These are phyloP conservation scores for Nineta flava DNA, from an alignment of 2,888 invertebrate genomes.

Conservation along the genomic window DNA sequence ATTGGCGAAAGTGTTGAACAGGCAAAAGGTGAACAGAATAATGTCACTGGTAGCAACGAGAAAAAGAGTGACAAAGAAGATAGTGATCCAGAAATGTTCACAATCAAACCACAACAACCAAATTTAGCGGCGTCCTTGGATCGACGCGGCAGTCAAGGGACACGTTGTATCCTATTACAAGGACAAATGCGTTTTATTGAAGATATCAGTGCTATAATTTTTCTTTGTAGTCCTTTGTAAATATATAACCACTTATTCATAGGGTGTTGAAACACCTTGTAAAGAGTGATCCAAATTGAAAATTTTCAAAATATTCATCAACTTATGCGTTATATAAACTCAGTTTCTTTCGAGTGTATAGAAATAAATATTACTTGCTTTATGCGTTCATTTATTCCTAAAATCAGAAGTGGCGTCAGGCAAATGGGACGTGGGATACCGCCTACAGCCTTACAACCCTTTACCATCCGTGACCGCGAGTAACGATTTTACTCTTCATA, in stretches of 20 bases:
- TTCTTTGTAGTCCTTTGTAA: slow-evolving; percentile 78
- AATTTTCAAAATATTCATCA: background rate
- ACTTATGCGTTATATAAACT: too few relatives aligned
- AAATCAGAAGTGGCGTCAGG: too few relatives aligned
- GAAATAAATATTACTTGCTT: too few relatives aligned
- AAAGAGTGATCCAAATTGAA: background rate
- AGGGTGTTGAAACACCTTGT: background rate
- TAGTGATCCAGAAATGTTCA: background rate
- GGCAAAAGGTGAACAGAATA: background rate
- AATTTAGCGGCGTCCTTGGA: slow-evolving; percentile 22
- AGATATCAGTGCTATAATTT: slow-evolving; percentile 67
- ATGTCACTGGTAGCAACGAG: background rate
- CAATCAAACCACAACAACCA: slow-evolving; percentile 2
- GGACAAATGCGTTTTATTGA: slow-evolving; percentile 74
- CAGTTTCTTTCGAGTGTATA: too few relatives aligned
- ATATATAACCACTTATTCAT: slow-evolving; percentile 26
- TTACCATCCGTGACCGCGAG: too few relatives aligned
- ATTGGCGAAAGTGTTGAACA: background rate
- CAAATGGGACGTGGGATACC: too few relatives aligned
- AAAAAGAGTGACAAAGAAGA: background rate
- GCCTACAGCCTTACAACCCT: too few relatives aligned
- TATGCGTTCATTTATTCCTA: too few relatives aligned
- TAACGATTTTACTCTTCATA: too few relatives aligned
- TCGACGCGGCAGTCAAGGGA: slow-evolving; percentile 46
- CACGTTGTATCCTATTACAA: slow-evolving; percentile 57